Conservation (phyloP, 1,140 invertebrate genomes). For the Mamestra configurata region DNA sequence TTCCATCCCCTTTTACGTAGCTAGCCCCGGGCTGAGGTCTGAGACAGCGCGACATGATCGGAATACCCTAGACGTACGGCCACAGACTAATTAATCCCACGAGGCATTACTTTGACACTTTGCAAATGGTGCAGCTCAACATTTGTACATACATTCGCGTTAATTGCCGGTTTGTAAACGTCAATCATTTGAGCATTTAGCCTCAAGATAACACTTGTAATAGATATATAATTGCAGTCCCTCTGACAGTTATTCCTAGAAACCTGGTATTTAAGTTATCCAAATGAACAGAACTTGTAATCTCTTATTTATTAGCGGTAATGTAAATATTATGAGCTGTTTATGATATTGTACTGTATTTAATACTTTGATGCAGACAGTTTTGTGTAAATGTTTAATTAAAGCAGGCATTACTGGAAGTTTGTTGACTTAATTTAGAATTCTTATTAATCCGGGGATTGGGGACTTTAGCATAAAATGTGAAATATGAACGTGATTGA, state of each 20-base stretch:
- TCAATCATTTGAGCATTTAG: constrained; percentile 37
- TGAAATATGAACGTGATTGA: not conserved
- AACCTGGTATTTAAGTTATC: constrained; percentile 25
- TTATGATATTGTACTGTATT: constrained; percentile 24
- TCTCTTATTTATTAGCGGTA: constrained; percentile 26
- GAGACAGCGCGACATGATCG: constrained; percentile 50
- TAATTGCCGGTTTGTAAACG: constrained; percentile 52
- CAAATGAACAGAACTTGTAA: constrained; percentile 15
- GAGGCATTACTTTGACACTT: constrained; percentile 50
- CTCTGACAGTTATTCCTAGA: constrained; percentile 36
- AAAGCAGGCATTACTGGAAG: not conserved
- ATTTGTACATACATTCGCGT: constrained; percentile 31
- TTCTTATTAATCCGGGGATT: not conserved
- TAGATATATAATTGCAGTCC: constrained; percentile 11
- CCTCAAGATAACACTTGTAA: constrained; percentile 39
- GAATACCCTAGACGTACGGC: constrained; percentile 17
- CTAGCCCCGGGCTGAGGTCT: constrained; percentile 40
- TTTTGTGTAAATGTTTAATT: constrained; percentile 29
- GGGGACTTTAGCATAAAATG: not conserved
- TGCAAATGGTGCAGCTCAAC: constrained; percentile 41
- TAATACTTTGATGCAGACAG: not conserved
- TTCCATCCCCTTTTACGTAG: constrained; percentile 58
- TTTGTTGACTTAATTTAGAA: constrained; percentile 8
- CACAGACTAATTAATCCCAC: constrained; percentile 32
- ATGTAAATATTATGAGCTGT: constrained; percentile 34